These are phyloP conservation scores for Brachionus rotundiformis DNA, from an alignment of 1,140 invertebrate species.

Conservation along the genomic window DNA sequence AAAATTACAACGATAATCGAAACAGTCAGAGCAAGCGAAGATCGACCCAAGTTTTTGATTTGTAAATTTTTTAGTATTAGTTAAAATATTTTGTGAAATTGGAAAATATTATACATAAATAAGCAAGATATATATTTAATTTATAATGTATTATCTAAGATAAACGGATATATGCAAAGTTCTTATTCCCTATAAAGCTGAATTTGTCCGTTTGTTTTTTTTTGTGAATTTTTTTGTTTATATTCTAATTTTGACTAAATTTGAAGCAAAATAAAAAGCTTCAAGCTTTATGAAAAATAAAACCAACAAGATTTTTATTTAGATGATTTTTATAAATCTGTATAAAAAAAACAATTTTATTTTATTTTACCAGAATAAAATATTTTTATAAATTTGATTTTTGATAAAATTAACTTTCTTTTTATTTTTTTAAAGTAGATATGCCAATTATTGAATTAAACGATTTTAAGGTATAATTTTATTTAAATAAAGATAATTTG, in stretches of 20 bases:
- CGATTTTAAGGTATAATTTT: too few relatives aligned
- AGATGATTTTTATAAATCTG: conserved; percentile 24
- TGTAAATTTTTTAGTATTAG: conserved; percentile 31
- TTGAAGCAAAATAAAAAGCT: not conserved
- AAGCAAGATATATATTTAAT: not conserved
- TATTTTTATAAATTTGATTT: conserved; percentile 19
- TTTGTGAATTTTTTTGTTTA: not conserved
- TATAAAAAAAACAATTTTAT: conserved; percentile 1
- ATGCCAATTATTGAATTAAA: not conserved
- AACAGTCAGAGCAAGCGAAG: conserved; percentile 3
- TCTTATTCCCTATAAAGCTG: not conserved
- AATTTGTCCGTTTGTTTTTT: not conserved
- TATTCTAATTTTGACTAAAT: not conserved
- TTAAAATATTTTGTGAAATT: not conserved
- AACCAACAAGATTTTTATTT: not conserved
- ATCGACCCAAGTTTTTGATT: conserved; percentile 37
- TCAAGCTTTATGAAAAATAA: not conserved
- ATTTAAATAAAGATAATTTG: too few relatives aligned
- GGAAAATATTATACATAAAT: not conserved
- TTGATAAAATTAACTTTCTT: not conserved
- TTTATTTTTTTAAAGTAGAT: not conserved
- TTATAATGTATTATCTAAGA: not conserved
- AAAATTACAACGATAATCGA: conserved; percentile 3
- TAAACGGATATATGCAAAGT: not conserved
- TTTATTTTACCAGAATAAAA: conserved; percentile 48